Evolutionary conservation across 2,888 invertebrate genomes (phyloP).

Genomic region (Pristionchus fissidentatus): DNA sequence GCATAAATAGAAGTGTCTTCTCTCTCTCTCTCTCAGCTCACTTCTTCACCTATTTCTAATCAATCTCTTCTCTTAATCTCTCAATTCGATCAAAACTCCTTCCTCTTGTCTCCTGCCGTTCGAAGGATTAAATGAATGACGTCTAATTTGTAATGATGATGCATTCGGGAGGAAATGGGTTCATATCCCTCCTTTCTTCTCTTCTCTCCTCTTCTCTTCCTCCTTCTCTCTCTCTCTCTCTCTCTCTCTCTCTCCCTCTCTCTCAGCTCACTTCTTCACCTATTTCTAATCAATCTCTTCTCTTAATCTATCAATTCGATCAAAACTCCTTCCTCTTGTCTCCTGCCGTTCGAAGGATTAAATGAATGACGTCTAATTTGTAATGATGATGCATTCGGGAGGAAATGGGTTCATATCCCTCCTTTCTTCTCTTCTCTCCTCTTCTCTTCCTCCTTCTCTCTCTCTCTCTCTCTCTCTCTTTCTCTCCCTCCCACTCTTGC

Average conservation of each 20-base stretch:
- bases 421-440: neutral
- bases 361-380: slow-evolving; percentile 15
- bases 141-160: too few relatives aligned
- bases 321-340: neutral
- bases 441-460: neutral
- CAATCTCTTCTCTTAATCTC: neutral
- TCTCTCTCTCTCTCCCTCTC: slow-evolving; percentile 18
- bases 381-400: too few relatives aligned
- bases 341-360: neutral
- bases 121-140: slow-evolving; percentile 12
- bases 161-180: too few relatives aligned
- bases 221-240: slow-evolving; percentile 5
- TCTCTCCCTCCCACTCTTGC: neutral
- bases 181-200: slow-evolving; percentile 2
- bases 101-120: neutral
- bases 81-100: neutral
- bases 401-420: too few relatives aligned
- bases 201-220: neutral
- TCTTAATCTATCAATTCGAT: neutral
- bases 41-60: slow-evolving; percentile 6
- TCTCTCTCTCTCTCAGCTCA: slow-evolving; percentile 25
- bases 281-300: neutral
- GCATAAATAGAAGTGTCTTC: neutral
- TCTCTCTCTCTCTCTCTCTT: slow-evolving; percentile 37
- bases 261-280: neutral